Conservation (phyloP, 35 echinoderm and acorn worm genomes). For the Holothuria glaberrima region DNA sequence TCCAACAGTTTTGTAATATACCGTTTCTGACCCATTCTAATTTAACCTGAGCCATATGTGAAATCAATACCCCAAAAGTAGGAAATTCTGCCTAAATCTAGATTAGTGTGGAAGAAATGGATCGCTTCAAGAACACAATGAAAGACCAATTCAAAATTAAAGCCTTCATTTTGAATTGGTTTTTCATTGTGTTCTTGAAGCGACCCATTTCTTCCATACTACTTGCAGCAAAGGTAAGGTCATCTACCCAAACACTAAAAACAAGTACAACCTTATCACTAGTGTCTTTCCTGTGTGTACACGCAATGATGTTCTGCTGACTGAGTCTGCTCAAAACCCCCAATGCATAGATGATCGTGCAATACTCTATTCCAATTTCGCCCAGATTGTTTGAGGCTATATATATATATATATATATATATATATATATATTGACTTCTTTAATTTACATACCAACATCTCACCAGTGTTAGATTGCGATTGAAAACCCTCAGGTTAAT, state of each 20-base stretch:
- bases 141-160: conserved; percentile 53
- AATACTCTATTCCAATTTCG: conserved; percentile 59
- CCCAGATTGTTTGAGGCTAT: conserved; percentile 65
- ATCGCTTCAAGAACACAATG: conserved; percentile 34
- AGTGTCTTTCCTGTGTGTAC: conserved; percentile 6
- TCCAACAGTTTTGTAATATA: conserved; percentile 50
- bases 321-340: conserved; percentile 28
- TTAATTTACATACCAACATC: conserved; percentile 46
- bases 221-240: conserved; percentile 47
- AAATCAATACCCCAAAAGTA: conserved; percentile 51
- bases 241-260: conserved; percentile 56
- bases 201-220: not conserved
- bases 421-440: conserved; percentile 58
- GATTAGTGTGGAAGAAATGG: conserved; percentile 1
- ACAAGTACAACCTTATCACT: conserved; percentile 3
- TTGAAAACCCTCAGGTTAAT: conserved; percentile 60
- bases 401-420: no score
- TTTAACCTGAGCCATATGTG: not conserved
- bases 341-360: conserved; percentile 26
- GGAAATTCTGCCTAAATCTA: not conserved
- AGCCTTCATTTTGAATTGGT: conserved; percentile 60
- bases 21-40: conserved; percentile 25
- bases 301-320: conserved; percentile 17
- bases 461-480: not conserved
- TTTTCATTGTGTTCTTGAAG: conserved; percentile 39